Percentiles rank a stretch among this genome's conserved stretches.
Evolutionary conservation across 1,140 invertebrate species (phyloP).

Genomic region (Planococcus citri): DNA sequence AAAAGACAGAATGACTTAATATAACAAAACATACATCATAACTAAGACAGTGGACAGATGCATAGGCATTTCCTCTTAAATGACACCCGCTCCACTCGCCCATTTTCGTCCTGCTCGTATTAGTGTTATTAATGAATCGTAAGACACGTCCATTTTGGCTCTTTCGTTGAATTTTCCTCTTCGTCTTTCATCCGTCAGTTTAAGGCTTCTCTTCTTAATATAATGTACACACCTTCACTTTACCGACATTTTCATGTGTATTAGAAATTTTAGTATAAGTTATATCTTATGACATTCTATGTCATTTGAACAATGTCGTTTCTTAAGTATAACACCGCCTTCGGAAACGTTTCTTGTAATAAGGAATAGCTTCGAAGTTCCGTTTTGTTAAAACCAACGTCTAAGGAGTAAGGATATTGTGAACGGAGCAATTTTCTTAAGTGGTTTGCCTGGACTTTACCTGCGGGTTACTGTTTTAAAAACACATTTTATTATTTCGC

Average conservation of each 20-base stretch:
- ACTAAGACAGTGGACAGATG: constrained; percentile 19
- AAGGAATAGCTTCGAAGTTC: constrained; percentile 2
- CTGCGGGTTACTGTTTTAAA: background rate
- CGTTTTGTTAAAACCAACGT: background rate
- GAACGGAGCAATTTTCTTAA: background rate
- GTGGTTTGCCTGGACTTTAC: background rate
- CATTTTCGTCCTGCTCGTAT: constrained; percentile 18
- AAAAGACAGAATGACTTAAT: constrained; percentile 8
- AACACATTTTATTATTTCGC: background rate
- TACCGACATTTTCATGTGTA: background rate
- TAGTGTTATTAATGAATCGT: constrained; percentile 19
- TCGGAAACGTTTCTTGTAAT: constrained; percentile 6
- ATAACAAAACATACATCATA: constrained; percentile 20
- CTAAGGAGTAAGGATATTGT: background rate
- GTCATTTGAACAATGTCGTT: constrained; percentile 3
- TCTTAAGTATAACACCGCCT: background rate
- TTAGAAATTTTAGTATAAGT: constrained; percentile 1
- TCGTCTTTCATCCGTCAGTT: background rate
- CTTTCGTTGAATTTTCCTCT: constrained; percentile 2
- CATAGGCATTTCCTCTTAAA: constrained; percentile 19
- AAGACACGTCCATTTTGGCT: constrained; percentile 17
- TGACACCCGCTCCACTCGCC: constrained; percentile 6
- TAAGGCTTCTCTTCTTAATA: constrained; percentile 1
- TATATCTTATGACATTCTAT: background rate
- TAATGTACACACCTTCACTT: background rate